Base-by-base conservation (phyloP, 2,888 invertebrate genomes). In the Diaperis boleti region DNA sequence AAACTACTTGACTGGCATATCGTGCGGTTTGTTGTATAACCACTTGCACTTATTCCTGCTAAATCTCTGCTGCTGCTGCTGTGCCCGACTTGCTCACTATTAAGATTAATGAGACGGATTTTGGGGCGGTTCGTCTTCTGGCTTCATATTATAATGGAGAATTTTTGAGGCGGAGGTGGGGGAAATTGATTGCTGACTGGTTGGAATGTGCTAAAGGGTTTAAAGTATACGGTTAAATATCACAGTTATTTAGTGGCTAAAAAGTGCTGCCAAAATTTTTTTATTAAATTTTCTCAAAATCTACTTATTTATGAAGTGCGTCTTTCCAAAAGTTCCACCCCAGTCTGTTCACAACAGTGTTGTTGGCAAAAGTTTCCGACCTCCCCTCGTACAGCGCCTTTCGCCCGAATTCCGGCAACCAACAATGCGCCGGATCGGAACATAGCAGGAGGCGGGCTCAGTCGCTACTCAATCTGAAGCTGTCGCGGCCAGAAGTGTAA, bases 1-100 rank as follows among this genome's bases (percentile, higher is more conserved):
- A 70, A 72, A 75, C 78, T 73, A 79, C 79, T 80, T 78, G 79
- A 78, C 78, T 79, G 77, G 76, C 78, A 78, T 77, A 79, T 78
- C 78, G 77, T 75, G 79, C 69, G 78, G 78, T 79, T 76, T 79
- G 77, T 75, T 74, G 69, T 78, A 78, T 75, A 78, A 76, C 76
- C 76, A 75, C 78, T 74, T 71, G 76, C 75, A 77, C 75, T 78
- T 76, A 76, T 78, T 78, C 71, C 68, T 67, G 57, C 61, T 60
- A 57, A 62, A 62, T 62, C 60, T 64, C 47, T 50, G 37, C 49
- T 44, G 33, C 49, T 60, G 26, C 52, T 22, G 35, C 59, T 63
- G 60, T 55, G 50, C 54, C 22, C 56, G 50, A 60, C 50, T 62
- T 55, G 62, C 60, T 66, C 54, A 69, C 70, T 72, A 72, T 75